Evolutionary conservation across 2,888 invertebrate species (phyloP).

Genomic region (Deilephila porcellus): DNA sequence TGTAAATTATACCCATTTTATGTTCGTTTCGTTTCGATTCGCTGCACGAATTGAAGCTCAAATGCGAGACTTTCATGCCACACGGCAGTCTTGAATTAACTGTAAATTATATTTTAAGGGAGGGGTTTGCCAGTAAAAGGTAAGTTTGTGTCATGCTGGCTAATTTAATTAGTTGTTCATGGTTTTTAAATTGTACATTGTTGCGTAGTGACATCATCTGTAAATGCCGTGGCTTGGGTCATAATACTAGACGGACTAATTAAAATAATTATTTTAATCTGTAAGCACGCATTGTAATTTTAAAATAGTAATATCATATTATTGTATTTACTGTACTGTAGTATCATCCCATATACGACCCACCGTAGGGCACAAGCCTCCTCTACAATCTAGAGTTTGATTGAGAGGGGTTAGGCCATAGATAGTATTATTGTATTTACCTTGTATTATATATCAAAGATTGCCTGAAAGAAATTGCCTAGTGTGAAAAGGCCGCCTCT

Average conservation of each 20-base stretch:
- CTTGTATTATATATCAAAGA: no score
- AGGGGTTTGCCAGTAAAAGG: not conserved
- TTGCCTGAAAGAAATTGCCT: no score
- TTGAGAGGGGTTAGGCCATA: no score
- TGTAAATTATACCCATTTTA: conserved; percentile 49
- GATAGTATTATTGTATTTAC: no score
- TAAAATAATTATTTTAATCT: not conserved
- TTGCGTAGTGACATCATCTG: no score
- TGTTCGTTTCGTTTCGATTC: conserved; percentile 36
- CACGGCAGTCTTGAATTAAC: conserved; percentile 1
- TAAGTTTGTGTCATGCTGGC: not conserved
- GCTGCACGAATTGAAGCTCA: conserved; percentile 21
- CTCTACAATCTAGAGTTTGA: no score
- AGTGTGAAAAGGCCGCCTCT: no score
- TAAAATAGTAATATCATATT: not conserved
- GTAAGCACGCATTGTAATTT: not conserved
- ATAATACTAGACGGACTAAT: not conserved
- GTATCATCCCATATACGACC: no score
- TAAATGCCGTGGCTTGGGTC: no score
- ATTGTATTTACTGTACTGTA: not conserved
- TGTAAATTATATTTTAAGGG: not conserved
- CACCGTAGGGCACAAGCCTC: no score
- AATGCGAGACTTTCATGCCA: not conserved
- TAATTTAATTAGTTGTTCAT: not conserved
- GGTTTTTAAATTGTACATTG: no score